Percentiles rank a stretch among this genome's conserved stretches.
phyloP scores from a whole-genome alignment of 2,888 invertebrate species.

The Synanthedon formicaeformis region DNA sequence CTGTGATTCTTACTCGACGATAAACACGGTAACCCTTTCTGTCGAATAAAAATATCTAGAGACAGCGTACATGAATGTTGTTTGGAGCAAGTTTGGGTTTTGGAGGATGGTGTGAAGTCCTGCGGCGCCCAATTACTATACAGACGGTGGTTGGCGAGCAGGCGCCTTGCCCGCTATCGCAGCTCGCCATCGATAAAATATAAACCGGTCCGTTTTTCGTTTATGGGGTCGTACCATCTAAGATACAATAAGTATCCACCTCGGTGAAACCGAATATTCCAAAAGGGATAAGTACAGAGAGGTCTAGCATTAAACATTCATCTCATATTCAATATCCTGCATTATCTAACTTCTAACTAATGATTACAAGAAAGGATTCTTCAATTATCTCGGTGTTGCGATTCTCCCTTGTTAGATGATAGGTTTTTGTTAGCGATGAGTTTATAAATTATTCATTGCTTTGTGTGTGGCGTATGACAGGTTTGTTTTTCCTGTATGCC shows the following conservation, averaged over 20 bases:
- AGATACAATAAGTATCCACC: neutral
- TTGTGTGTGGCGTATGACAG: slow-evolving; percentile 1
- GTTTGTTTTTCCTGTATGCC: slow-evolving; percentile 22
- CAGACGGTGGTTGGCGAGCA: slow-evolving; percentile 56
- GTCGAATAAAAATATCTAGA: neutral
- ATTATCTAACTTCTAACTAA: neutral
- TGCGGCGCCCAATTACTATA: slow-evolving; percentile 65
- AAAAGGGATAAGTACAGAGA: neutral
- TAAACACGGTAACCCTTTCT: neutral
- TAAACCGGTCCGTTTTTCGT: slow-evolving; percentile 60
- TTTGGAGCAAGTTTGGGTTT: slow-evolving; percentile 16
- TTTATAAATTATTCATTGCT: slow-evolving; percentile 1
- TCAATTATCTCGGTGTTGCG: slow-evolving; percentile 7
- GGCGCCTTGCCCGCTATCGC: slow-evolving; percentile 64
- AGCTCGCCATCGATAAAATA: slow-evolving; percentile 60
- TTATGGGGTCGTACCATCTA: slow-evolving; percentile 31
- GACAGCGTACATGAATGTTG: slow-evolving; percentile 1
- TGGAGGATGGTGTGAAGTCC: slow-evolving; percentile 61
- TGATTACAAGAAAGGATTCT: neutral
- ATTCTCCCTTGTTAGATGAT: slow-evolving; percentile 6
- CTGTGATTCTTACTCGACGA: slow-evolving; percentile 18
- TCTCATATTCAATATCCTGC: neutral
- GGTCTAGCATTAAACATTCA: neutral
- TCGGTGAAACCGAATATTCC: neutral
- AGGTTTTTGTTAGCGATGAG: neutral